phyloP scores from a whole-genome alignment of 2,113 vertebrate genomes.

The Passer montanus region DNA sequence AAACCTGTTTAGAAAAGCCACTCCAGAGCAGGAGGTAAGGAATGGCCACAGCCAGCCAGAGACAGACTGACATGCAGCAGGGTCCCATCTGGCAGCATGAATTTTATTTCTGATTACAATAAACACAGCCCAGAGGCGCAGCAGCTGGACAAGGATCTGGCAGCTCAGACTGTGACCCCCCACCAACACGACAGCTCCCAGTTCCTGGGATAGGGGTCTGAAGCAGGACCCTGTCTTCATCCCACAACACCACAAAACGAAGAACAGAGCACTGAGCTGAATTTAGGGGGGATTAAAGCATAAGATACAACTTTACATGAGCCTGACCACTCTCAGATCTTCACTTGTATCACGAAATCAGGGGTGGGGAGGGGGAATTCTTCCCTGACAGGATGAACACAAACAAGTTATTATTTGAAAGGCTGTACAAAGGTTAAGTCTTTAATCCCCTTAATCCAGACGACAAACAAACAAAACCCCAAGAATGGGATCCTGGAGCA shows the following conservation, averaged over 20 bases:
- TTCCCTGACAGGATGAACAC: not conserved
- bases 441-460: slow-evolving; percentile 63
- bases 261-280: not conserved
- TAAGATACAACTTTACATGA: not conserved
- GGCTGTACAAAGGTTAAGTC: slow-evolving; percentile 62
- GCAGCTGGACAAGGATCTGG: accelerated
- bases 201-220: not conserved
- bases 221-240: not conserved
- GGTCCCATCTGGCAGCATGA: not conserved
- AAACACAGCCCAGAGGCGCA: not conserved
- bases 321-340: not conserved
- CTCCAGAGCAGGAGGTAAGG: not conserved
- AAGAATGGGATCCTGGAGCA: not conserved
- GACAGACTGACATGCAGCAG: not conserved
- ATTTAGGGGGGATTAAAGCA: not conserved
- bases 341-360: not conserved
- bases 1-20: not conserved
- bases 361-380: not conserved
- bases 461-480: slow-evolving; percentile 54
- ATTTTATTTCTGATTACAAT: not conserved
- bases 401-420: slow-evolving; percentile 46
- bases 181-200: accelerated
- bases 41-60: not conserved
- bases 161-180: not conserved
- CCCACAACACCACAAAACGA: accelerated